Base-by-base conservation (phyloP, 2,113 vertebrate species). In the Actinemys pallida region DNA sequence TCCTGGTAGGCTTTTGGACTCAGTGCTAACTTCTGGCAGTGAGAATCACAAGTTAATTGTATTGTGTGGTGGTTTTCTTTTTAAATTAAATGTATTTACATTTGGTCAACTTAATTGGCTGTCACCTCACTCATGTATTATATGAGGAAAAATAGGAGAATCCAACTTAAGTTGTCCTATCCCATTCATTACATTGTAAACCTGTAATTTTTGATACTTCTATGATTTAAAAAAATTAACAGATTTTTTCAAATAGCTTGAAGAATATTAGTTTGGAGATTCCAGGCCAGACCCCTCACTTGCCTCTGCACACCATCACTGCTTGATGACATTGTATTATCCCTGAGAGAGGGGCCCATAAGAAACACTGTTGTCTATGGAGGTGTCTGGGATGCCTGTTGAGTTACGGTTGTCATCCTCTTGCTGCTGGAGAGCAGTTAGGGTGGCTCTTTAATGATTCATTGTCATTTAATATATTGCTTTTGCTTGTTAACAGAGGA, bases 351-450 rank as follows among this genome's bases (percentile, higher is more conserved):
- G 12, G 1, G 0, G 0, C 10, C 80, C 56, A 11, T 56, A 10
- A 56, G 45, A 24, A 53, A 22, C 6, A 0, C 47, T 65, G 25
- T 31, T 79, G 86, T 62, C 49, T 0, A 0, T 79, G 29, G 8
- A 69, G 50, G 25, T 19, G 1, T 57, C 53, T 62, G 87, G 53
- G 54, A 1, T 35, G 1, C 19, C 6, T 13, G 24, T 1, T 7
- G 45, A 5, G 7, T 78, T 56, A 3, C 19, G 20, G 47, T 53
- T 31, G 62, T 25, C n/a, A 24, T 90, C 25, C 24, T 39, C 35
- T 16, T 4, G 5, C 10, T 8, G 3, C 10, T 17, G 29, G 80
- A 13, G 75, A 62, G 14, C 2, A 47, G 39, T 1, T 12, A 19
- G 16, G 54, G 29, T 12, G 20, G 16, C n/a, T 72, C 31, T 76